Evolutionary conservation across 2,797 vertebrate species (phyloP).

Genomic region (Onychomys arenicola): DNA sequence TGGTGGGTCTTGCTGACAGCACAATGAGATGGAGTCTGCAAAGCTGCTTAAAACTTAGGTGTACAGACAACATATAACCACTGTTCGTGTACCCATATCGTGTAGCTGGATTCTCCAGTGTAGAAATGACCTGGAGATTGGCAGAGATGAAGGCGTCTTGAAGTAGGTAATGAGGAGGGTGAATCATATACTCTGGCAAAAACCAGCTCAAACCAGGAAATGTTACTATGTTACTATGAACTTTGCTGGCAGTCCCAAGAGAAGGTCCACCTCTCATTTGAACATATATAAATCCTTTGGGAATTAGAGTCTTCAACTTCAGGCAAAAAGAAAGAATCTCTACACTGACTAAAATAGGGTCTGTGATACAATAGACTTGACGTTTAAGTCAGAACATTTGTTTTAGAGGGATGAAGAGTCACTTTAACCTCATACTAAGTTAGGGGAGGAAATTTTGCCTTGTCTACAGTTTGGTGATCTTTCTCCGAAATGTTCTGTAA

Average conservation of each 20-base stretch:
- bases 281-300: not conserved
- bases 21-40: not conserved
- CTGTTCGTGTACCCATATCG: not conserved
- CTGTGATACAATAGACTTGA: not conserved
- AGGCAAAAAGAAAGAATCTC: not conserved
- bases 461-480: not conserved
- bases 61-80: not conserved
- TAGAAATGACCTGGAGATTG: not conserved
- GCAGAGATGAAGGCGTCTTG: not conserved
- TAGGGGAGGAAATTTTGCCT: not conserved
- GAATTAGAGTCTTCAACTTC: not conserved
- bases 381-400: slow-evolving; percentile 1
- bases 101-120: not conserved
- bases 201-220: not conserved
- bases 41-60: not conserved
- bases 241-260: not conserved
- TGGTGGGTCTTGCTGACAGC: not conserved
- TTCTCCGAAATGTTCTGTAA: not conserved
- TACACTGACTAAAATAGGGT: not conserved
- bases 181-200: not conserved
- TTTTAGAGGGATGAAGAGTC: not conserved
- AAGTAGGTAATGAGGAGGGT: not conserved
- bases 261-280: not conserved
- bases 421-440: not conserved
- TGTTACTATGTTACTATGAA: not conserved